Conservation (phyloP, 2,113 vertebrate genomes). For the Speoplatyrhinus poulsoni region DNA sequence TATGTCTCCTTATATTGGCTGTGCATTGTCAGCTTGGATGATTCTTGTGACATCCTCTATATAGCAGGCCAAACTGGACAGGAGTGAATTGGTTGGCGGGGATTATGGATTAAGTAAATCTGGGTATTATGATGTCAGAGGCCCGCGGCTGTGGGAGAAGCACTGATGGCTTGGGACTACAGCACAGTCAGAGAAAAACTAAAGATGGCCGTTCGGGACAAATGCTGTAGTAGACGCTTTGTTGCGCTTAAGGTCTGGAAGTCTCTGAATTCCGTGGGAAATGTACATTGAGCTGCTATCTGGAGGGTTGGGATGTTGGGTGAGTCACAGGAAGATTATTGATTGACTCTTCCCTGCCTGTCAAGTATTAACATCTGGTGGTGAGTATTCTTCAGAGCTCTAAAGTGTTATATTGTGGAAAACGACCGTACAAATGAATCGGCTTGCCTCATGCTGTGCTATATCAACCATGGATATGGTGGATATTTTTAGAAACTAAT, state of each 20-base stretch:
- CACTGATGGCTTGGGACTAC: constrained; percentile 51
- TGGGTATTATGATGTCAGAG: constrained; percentile 81
- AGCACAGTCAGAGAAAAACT: constrained; percentile 41
- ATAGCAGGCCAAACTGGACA: constrained; percentile 37
- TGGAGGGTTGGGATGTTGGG: constrained; percentile 33
- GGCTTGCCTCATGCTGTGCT: background rate
- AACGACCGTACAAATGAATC: background rate
- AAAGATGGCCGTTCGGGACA: constrained; percentile 42
- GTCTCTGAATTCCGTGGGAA: constrained; percentile 10
- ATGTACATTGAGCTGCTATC: constrained; percentile 14
- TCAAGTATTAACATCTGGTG: constrained; percentile 50
- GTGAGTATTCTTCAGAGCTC: constrained; percentile 50
- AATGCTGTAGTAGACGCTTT: constrained; percentile 20
- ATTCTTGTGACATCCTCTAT: constrained; percentile 16
- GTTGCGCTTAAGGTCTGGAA: constrained; percentile 24
- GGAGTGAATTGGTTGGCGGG: constrained; percentile 72
- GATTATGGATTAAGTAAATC: constrained; percentile 82
- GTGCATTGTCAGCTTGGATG: constrained; percentile 34
- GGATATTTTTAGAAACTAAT: background rate
- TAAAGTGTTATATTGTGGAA: background rate
- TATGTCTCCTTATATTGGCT: constrained; percentile 24
- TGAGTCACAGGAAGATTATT: constrained; percentile 49
- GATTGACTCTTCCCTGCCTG: constrained; percentile 43
- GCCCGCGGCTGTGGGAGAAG: constrained; percentile 55
- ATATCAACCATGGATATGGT: background rate